Base-by-base conservation (phyloP, 2,888 invertebrate genomes). In the Erebia ligea region DNA sequence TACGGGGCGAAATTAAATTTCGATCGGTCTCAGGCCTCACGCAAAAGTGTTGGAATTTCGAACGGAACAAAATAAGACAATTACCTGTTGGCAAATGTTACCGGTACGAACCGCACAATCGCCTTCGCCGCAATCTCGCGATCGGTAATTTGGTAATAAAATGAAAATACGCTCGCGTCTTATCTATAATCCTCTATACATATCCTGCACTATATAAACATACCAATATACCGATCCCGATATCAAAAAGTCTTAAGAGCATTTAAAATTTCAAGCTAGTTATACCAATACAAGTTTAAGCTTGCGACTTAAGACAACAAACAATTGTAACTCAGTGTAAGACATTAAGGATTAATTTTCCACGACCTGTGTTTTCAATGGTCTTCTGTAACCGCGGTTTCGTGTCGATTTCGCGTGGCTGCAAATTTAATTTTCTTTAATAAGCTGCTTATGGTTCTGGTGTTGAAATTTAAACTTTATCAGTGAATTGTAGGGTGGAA, bases 101-200 rank as follows among this genome's bases (percentile, higher is more conserved):
- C 82, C 80, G 92, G 92, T 91, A 89, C 83, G 80, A 79, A 73
- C 71, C 76, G 76, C 80, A 86, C 89, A 90, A 92, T 92, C 92
- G 86, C 78, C 81, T 78, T 84, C 77, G 71, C 77, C 81, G 77
- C 85, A 84, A 93, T 93, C 93, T 87, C 80, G 40, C 86, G 88
- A 94, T 94, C 94, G 93, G 93, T 92, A 93, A 93, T 93, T 93
- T 92, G 91, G 93, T 92, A 93, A 94, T 94, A 94, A 94, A 94
- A 93, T 91, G 93, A 92, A 92, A 93, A 94, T 92, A 91, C 90
- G 86, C 84, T 89, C 88, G 81, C 82, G 75, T 79, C 90, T 92
- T 93, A 93, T 93, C 93, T 89, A 85, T 86, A 87, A 92, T 92
- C 92, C 91, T 86, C 87, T 90, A 89, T 90, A 92, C 89, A 89